Percentiles rank a stretch among this genome's conserved stretches.
Conservation (phyloP, 2,888 invertebrate species). For the Hemicrepidius hirtus region DNA sequence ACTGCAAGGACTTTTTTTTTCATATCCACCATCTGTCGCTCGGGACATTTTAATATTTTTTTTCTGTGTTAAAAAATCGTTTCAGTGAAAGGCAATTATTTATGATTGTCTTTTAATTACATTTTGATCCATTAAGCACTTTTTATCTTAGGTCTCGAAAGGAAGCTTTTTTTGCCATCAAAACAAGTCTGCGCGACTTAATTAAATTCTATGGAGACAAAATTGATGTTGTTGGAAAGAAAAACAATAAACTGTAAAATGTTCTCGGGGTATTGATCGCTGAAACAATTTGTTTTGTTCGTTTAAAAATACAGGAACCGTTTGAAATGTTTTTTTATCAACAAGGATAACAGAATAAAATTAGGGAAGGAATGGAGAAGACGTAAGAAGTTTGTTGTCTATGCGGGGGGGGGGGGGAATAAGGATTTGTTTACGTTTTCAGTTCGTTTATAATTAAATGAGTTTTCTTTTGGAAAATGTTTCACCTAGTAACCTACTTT, state of each 20-base stretch:
- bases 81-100: background rate
- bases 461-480: too few species aligned
- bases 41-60: too few species aligned
- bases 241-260: background rate
- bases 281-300: background rate
- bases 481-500: background rate
- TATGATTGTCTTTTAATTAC: background rate
- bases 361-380: too few species aligned
- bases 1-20: background rate
- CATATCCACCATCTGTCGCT: background rate
- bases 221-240: background rate
- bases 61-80: background rate
- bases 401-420: too few species aligned
- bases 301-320: background rate
- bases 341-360: too few species aligned
- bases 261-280: background rate
- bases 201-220: constrained; percentile 1
- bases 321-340: too few species aligned
- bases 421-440: too few species aligned
- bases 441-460: too few species aligned
- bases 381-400: too few species aligned
- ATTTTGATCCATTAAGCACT: constrained; percentile 7
- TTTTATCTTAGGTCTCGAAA: background rate
- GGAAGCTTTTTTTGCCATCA: background rate
- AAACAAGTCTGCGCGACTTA: background rate